These are phyloP conservation scores for Bilobella aurantiaca DNA, from an alignment of 1,140 invertebrate species.

Conservation along the genomic window DNA sequence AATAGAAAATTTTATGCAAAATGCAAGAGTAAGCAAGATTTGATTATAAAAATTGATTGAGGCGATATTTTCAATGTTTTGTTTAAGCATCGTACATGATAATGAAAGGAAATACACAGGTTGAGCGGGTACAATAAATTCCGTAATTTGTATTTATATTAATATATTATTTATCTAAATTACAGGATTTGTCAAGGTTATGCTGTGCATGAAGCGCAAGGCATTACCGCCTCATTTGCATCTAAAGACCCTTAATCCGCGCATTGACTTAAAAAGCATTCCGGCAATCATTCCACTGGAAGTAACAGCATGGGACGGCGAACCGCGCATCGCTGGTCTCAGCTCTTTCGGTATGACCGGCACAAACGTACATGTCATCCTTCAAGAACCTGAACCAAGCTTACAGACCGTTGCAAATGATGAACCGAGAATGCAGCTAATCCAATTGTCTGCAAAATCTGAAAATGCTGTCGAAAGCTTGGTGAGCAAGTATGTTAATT, in stretches of 20 bases:
- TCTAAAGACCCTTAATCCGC: conserved; percentile 11
- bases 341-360: conserved; percentile 28
- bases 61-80: too few species aligned
- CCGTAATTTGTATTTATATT: neutral
- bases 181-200: conserved; percentile 12
- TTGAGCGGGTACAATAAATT: neutral
- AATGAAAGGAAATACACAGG: too few species aligned
- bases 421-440: neutral
- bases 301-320: neutral
- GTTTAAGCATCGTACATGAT: too few species aligned
- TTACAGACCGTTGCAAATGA: too few species aligned
- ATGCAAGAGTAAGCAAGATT: too few species aligned
- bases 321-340: conserved; percentile 12
- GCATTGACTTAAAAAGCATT: conserved; percentile 12
- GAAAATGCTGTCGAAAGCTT: conserved; percentile 18
- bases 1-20: too few species aligned
- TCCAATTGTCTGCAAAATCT: conserved; percentile 17
- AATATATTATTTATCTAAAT: neutral
- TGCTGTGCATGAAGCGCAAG: conserved; percentile 13
- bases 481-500: neutral
- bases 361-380: conserved; percentile 23
- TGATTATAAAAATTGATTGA: too few species aligned
- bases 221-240: conserved; percentile 15
- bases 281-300: conserved; percentile 15
- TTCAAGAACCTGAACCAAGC: conserved; percentile 25